Base-by-base conservation (phyloP, 1,140 invertebrate species). In the Drosophila persimilis region DNA sequence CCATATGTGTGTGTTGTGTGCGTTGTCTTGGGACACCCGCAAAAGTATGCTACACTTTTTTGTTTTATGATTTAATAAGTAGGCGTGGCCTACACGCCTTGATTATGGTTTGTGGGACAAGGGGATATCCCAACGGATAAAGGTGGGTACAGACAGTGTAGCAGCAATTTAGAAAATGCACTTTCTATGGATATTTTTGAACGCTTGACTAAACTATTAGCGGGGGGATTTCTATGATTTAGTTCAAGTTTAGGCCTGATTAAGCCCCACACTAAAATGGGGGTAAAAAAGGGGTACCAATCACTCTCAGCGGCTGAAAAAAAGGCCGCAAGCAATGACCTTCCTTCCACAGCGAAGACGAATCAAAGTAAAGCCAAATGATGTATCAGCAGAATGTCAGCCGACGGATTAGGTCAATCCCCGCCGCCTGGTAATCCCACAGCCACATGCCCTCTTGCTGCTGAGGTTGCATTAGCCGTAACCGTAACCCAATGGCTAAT, bases 1-100 rank as follows among this genome's bases (percentile, higher is more conserved):
- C 17, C 29, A 45, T 46, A 35, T 44, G 20, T 41, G 15, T 43
- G 8, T 9, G 11, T 41, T 71, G 61, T 29, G 48, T 41, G 31
- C 61, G 67, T 77, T 70, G 66, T 53, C 73, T 77, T 77, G 81
- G 77, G 77, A 85, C 52, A 46, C 73, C 48, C 77, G 62, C 22
- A 17, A 85, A 88, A 69, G 83, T 75, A 81, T 85, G 81, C 73
- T 75, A 86, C 74, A 75, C 77, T 85, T 85, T 79, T 39, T 81
- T 77, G 78, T 74, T 75, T 81, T 71, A 66, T 66, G 64, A 71
- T 64, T 74, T 77, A 77, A 85, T 85, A 86, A 84, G 62, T 65
- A 52, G 73, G 73, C 73, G 62, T 73, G 78, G 59, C 65, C 57
- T 51, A 43, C 29, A 57, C 59, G 70, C 58, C 43, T 63, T 64